Evolutionary conservation across 2,888 invertebrate species (phyloP), one percentile per base, ranked within the genome.

Genomic region (Torymus tubicola): DNA sequence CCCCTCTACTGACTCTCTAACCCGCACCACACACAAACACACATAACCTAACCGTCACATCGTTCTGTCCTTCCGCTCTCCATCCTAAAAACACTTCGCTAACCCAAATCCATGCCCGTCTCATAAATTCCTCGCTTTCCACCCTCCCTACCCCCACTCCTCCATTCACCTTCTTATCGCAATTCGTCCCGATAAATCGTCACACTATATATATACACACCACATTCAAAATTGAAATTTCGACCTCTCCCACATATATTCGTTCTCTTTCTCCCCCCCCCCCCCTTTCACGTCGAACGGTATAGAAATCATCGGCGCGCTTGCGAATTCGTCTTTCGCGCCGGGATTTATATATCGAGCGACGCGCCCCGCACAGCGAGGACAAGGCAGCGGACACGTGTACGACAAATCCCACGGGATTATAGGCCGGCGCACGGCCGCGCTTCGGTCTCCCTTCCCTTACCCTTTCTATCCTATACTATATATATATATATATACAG

Each of bases 331-430:
- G 87, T 89, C 88, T 88, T 88, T 86, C 84, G 57, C 50, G n/a
- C 55, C 18, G 10, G 18, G 68, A 72, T 77, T 77, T 72, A 81
- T 72, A 81, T 81, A 42, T 80, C 64, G 63, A 42, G 16, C 60
- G 31, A 12, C 13, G 21, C n/a, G 18, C 18, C 70, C 3, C 16
- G 63, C 24, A 16, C 10, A 42, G 50, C 11, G 31, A 31, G 61
- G 72, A 58, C 57, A 53, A 61, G 55, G 18, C 18, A 84, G 86
- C 58, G 86, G 87, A 89, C 89, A 89, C 87, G 86, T 89, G 90
- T 89, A 88, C 87, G 87, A 88, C 89, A 89, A 89, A 90, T 89
- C 90, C 89, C 86, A 86, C 81, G 89, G 89, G 89, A 90, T 90
- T 89, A 90, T 87, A 86, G 57, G 64, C 68, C 85, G 84, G 84